Evolutionary conservation across 2,888 invertebrate species (phyloP).

Genomic region (Drosophila anomalata): DNA sequence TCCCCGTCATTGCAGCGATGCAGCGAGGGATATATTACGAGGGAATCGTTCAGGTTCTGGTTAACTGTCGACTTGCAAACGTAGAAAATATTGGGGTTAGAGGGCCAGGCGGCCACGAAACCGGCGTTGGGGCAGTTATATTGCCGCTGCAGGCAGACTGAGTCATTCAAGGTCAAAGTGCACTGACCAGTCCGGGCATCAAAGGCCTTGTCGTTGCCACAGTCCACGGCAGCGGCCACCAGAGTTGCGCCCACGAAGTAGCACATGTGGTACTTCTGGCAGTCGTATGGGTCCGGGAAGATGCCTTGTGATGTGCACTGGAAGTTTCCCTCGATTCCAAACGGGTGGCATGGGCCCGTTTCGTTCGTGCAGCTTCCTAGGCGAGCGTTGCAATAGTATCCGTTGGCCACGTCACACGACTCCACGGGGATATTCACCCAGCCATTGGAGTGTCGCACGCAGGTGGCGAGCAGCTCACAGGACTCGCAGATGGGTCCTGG

Average conservation of each 20-base stretch:
- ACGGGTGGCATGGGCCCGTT: conserved; percentile 83
- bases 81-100: conserved; percentile 82
- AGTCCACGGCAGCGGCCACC: conserved; percentile 82
- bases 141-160: conserved; percentile 75
- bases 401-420: conserved; percentile 81
- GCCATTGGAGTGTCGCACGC: conserved; percentile 80
- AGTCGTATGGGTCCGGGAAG: conserved; percentile 84
- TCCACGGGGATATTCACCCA: conserved; percentile 83
- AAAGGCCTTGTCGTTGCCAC: conserved; percentile 81
- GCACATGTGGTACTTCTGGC: conserved; percentile 84
- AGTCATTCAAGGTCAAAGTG: conserved; percentile 72
- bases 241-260: conserved; percentile 81
- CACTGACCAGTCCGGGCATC: conserved; percentile 82
- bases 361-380: conserved; percentile 80
- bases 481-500: conserved; percentile 83
- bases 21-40: conserved; percentile 81
- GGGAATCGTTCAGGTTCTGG: conserved; percentile 74
- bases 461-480: conserved; percentile 82
- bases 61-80: conserved; percentile 82
- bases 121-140: conserved; percentile 80
- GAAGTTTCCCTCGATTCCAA: conserved; percentile 82
- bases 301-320: conserved; percentile 83
- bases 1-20: conserved; percentile 83
- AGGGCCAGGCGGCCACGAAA: conserved; percentile 81
- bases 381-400: conserved; percentile 81